Percentiles rank a stretch among this genome's conserved stretches.
Evolutionary conservation across 2,888 invertebrate genomes (phyloP).

Genomic region (Eulithis prunata): DNA sequence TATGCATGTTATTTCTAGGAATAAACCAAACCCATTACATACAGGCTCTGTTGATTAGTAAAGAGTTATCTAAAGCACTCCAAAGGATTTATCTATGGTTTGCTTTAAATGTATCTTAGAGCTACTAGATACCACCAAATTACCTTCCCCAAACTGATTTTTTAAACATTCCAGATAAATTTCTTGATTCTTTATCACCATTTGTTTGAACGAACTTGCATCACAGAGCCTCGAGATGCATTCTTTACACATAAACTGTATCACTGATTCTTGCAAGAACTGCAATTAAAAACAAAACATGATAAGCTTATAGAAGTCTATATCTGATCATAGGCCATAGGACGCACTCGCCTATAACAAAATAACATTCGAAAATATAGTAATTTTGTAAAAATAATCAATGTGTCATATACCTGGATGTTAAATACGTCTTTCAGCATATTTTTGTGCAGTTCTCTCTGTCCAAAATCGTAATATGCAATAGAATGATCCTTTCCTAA

Average conservation of each 20-base stretch:
- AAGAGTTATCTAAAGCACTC: no score
- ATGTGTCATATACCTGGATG: slow-evolving; percentile 51
- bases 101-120: no score
- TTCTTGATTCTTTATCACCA: slow-evolving; percentile 48
- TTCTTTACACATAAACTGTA: slow-evolving; percentile 50
- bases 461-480: slow-evolving; percentile 47
- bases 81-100: no score
- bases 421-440: slow-evolving; percentile 59
- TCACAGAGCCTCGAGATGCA: slow-evolving; percentile 52
- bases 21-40: no score
- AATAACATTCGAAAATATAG: not conserved
- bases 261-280: not conserved
- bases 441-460: slow-evolving; percentile 51
- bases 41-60: no score
- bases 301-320: not conserved
- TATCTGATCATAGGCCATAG: no score
- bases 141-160: slow-evolving; percentile 11
- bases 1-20: no score
- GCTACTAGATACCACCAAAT: no score
- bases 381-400: not conserved
- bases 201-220: slow-evolving; percentile 52
- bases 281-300: not conserved
- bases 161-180: slow-evolving; percentile 39
- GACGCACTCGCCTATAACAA: no score
- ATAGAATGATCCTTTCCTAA: slow-evolving; percentile 45